Evolutionary conservation across 2,797 vertebrate genomes (phyloP), one percentile per base, ranked within the genome.

Genomic region (Glossophaga mutica): DNA sequence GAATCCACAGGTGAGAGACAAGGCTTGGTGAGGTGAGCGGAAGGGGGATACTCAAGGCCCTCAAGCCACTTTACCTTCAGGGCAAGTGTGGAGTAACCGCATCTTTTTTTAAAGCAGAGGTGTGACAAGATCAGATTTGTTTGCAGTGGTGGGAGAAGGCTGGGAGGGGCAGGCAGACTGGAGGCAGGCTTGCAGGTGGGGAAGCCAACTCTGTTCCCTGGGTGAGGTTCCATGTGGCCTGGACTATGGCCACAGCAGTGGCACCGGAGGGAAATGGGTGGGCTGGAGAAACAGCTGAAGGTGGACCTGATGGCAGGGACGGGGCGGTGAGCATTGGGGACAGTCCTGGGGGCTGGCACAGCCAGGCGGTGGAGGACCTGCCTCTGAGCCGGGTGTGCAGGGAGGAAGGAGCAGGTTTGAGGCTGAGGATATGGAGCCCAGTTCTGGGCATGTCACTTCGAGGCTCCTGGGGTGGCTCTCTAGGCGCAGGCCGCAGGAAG

Each of bases 401-500:
- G 68, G n/a, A 8, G 59, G n/a, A 9, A 59, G 55, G 22, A 21
- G 3, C 73, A 81, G 44, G 18, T 74, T 34, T 82, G 70, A 34
- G 62, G 34, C 62, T 48, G 70, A 57, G 62, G 24, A n/a, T 6
- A 11, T 0, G 48, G 55, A 65, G 9, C 26, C 59, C 19, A 12
- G 5, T 57, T 79, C 57, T 55, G 81, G 15, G 15, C 57, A 46
- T 50, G 78, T 93, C 10, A 39, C 5, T 18, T 3, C 29, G 73
- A 77, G n/a, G 37, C 9, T 70, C 42, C 22, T 10, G 90, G 82
- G 90, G 82, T 4, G 37, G 86, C 62, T 48, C 37, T 5, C 29
- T 70, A 18, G 85, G 24, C n/a, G 42, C 39, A 96, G 84, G 79
- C 4, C 34, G 26, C 24, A 52, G 46, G 65, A 95, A 83, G 37